Percentiles rank a stretch among this genome's conserved stretches.
phyloP scores from a whole-genome alignment of 2,113 vertebrate genomes.

The Alaudala cheleensis region DNA sequence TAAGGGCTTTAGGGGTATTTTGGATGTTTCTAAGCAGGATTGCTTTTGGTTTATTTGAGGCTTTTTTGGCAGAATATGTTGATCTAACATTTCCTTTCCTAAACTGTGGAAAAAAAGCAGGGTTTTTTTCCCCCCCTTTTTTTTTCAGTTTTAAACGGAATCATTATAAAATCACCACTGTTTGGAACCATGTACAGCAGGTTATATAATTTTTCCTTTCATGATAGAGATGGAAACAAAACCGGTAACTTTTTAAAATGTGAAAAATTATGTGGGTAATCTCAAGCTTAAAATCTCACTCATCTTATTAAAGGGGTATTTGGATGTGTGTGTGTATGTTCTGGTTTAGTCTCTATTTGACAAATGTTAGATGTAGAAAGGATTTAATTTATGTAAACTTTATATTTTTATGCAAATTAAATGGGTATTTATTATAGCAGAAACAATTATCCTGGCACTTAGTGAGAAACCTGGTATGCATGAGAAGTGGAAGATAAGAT shows the following conservation, averaged over 20 bases:
- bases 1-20: constrained; percentile 41
- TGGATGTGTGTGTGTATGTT: constrained; percentile 37
- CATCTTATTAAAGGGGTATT: constrained; percentile 50
- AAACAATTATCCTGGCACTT: constrained; percentile 76
- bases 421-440: constrained; percentile 78
- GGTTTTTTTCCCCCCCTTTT: not conserved
- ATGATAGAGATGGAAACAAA: not conserved
- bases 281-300: constrained; percentile 49
- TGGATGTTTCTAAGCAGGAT: constrained; percentile 24
- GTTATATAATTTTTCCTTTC: constrained; percentile 39
- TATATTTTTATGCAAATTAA: constrained; percentile 82
- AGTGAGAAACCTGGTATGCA: constrained; percentile 67
- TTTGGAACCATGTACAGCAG: not conserved
- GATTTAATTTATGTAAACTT: constrained; percentile 82
- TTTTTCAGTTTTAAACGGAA: not conserved
- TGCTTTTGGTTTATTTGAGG: constrained; percentile 41
- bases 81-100: constrained; percentile 22
- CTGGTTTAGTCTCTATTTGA: constrained; percentile 68
- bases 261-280: constrained; percentile 46
- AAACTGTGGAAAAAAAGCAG: not conserved
- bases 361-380: constrained; percentile 68
- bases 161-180: constrained; percentile 4
- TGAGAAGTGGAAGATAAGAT: constrained; percentile 68
- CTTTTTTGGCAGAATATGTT: constrained; percentile 40
- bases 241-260: constrained; percentile 2